Evolutionary conservation across 2,113 vertebrate genomes (phyloP).

Genomic region (Turnix velox): DNA sequence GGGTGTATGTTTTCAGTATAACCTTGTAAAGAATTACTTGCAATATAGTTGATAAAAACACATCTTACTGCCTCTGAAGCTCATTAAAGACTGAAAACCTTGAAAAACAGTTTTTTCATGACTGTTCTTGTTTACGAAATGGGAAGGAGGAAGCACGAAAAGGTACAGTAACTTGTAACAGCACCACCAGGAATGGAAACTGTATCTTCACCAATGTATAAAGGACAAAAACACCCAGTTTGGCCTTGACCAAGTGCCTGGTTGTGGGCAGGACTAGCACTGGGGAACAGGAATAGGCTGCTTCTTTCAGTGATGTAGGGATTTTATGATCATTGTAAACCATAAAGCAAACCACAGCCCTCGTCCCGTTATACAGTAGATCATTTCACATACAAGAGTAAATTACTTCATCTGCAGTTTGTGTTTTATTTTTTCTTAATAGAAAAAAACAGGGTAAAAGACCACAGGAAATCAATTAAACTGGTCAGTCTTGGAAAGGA

Average conservation of each 20-base stretch:
- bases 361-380: neutral
- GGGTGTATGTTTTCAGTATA: neutral
- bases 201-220: rapidly evolving
- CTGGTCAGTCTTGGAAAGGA: neutral
- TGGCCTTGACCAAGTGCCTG: neutral
- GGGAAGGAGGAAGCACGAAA: neutral
- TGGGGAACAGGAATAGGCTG: neutral
- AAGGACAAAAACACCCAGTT: neutral
- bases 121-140: neutral
- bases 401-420: neutral
- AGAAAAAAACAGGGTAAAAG: neutral
- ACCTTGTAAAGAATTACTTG: neutral
- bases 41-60: neutral
- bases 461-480: neutral
- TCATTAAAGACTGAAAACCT: neutral
- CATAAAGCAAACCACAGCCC: neutral
- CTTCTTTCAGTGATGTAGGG: neutral
- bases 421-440: neutral
- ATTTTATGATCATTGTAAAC: neutral
- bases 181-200: neutral
- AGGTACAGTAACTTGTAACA: neutral
- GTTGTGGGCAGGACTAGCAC: rapidly evolving
- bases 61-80: neutral
- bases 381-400: neutral
- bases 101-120: neutral